These are phyloP conservation scores for Chondrilla cf. caribensis DNA, from an alignment of 37 sponge, comb jelly and placozoan genomes.

Conservation along the genomic window DNA sequence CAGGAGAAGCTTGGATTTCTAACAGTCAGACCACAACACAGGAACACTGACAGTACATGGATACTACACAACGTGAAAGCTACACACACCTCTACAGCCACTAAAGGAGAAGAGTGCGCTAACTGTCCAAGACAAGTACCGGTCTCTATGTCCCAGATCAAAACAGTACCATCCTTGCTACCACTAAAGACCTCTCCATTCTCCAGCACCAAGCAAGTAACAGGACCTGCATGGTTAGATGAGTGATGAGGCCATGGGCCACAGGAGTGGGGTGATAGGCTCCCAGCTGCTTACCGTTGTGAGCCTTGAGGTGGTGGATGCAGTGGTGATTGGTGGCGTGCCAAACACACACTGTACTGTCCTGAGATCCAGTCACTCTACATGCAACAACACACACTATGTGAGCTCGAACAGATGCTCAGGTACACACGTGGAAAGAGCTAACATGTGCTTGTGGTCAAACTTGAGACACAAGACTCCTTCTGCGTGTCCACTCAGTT, in stretches of 20 bases:
- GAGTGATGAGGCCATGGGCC: background rate
- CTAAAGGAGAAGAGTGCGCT: conserved; percentile 25
- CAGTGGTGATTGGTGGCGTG: conserved; percentile 50
- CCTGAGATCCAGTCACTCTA: conserved; percentile 81
- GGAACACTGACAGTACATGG: background rate
- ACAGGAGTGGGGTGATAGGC: background rate
- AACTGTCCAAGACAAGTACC: conserved; percentile 21
- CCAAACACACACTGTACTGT: conserved; percentile 75
- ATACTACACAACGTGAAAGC: background rate
- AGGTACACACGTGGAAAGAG: too few relatives aligned
- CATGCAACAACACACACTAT: too few relatives aligned
- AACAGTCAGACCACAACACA: background rate
- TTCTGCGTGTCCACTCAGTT: conserved; percentile 58
- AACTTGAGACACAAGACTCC: conserved; percentile 76
- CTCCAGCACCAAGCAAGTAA: conserved; percentile 53
- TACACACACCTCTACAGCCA: conserved; percentile 32
- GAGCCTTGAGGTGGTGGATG: conserved; percentile 42
- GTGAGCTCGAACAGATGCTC: too few relatives aligned
- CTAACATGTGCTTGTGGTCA: conserved; percentile 43
- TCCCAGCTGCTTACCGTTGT: conserved; percentile 22
- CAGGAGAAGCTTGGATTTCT: conserved; percentile 45
- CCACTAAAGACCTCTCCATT: conserved; percentile 45
- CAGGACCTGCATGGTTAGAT: conserved; percentile 27
- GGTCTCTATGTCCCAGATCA: conserved; percentile 42
- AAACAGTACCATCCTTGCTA: conserved; percentile 38